Conservation (phyloP, 2,888 invertebrate genomes). For the Blastobasis lacticolella region DNA sequence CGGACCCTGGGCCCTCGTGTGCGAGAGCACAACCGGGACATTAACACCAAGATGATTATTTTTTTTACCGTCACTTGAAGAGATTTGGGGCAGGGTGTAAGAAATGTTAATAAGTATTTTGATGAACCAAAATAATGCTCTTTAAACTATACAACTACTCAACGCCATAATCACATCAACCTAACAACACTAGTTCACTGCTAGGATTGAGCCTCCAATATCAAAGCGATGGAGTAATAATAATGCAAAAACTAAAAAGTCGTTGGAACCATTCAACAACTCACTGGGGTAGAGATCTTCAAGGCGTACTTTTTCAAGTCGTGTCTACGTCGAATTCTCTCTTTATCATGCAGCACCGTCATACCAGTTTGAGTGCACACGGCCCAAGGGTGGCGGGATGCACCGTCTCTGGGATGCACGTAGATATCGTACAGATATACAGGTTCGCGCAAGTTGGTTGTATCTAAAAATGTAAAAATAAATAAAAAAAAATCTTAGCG, state of each 20-base stretch:
- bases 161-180: neutral
- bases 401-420: conserved; percentile 37
- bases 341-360: conserved; percentile 26
- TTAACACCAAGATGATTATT: no score
- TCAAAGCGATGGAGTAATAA: neutral
- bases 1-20: no score
- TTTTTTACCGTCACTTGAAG: no score
- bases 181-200: neutral
- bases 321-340: conserved; percentile 32
- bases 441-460: neutral
- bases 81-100: no score
- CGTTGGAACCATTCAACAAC: neutral
- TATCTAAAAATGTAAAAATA: no score
- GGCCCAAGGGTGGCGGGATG: conserved; percentile 39
- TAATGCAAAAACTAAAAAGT: neutral
- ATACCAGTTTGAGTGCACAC: conserved; percentile 33
- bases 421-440: conserved; percentile 35
- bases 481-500: no score
- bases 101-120: no score
- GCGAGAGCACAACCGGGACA: no score
- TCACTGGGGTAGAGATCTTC: conserved; percentile 49
- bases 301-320: conserved; percentile 39
- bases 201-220: no score
- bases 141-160: no score
- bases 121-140: no score